phyloP scores from a whole-genome alignment of 2,113 vertebrate species.

The Terrapene triunguis region DNA sequence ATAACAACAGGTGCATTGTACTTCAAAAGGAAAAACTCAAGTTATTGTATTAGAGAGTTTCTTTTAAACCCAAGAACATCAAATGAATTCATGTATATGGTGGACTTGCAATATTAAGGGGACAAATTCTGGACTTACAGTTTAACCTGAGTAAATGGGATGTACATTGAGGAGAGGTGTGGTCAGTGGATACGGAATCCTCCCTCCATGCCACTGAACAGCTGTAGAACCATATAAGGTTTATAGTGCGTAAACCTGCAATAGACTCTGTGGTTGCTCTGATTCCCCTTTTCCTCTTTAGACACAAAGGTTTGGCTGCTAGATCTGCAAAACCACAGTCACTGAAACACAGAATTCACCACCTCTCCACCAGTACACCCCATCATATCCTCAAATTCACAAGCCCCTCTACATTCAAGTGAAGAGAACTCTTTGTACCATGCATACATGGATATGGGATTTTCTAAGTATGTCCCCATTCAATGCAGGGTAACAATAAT shows the following conservation, averaged over 20 bases:
- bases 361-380: background rate
- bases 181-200: background rate
- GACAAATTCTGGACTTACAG: background rate
- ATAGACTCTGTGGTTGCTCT: background rate
- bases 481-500: background rate
- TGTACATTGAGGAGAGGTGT: background rate
- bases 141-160: background rate
- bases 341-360: background rate
- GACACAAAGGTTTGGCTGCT: background rate
- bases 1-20: background rate
- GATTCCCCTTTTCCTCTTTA: background rate
- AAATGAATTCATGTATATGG: background rate
- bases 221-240: background rate
- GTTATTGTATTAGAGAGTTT: background rate
- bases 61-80: background rate
- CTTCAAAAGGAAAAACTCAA: background rate
- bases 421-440: background rate
- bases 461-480: background rate
- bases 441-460: background rate
- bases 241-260: background rate
- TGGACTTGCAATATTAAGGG: background rate
- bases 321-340: fast-evolving
- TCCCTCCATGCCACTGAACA: background rate
- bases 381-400: background rate
- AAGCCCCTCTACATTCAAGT: background rate